Conservation (phyloP, 2,113 vertebrate genomes). For the Odocoileus virginianus region DNA sequence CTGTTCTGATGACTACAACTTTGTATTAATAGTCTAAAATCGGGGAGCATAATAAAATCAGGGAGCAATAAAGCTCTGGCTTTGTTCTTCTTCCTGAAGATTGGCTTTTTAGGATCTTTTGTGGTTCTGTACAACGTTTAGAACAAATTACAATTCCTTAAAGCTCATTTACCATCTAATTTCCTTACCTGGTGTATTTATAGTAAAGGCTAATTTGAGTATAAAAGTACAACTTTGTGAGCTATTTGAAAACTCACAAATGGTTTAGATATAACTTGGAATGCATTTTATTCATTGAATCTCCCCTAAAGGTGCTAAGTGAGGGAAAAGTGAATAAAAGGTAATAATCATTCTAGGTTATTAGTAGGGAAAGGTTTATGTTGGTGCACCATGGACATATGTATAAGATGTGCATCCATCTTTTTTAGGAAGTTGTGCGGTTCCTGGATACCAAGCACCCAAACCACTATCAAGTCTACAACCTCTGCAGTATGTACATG, state of each 20-base stretch:
- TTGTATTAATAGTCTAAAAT: not conserved
- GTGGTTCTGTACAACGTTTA: not conserved
- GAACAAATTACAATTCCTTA: not conserved
- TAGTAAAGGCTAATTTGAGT: not conserved
- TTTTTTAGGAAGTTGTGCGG: constrained; percentile 89
- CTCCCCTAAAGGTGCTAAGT: not conserved
- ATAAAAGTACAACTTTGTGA: not conserved
- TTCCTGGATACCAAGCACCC: constrained; percentile 94
- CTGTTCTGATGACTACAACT: not conserved
- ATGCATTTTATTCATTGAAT: not conserved
- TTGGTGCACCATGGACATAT: not conserved
- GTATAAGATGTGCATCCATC: not conserved
- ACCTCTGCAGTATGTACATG: constrained; percentile 93
- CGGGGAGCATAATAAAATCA: not conserved
- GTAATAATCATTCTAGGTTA: not conserved
- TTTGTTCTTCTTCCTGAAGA: not conserved
- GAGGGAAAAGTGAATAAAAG: not conserved
- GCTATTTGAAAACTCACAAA: not conserved
- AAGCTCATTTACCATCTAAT: not conserved
- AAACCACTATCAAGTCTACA: constrained; percentile 94
- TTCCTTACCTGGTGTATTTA: not conserved
- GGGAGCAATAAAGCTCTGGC: not conserved
- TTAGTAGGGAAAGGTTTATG: not conserved
- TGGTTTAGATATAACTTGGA: not conserved
- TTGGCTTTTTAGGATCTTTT: not conserved